Evolutionary conservation across 2,888 invertebrate species (phyloP).

Genomic region (Melieria omissa): DNA sequence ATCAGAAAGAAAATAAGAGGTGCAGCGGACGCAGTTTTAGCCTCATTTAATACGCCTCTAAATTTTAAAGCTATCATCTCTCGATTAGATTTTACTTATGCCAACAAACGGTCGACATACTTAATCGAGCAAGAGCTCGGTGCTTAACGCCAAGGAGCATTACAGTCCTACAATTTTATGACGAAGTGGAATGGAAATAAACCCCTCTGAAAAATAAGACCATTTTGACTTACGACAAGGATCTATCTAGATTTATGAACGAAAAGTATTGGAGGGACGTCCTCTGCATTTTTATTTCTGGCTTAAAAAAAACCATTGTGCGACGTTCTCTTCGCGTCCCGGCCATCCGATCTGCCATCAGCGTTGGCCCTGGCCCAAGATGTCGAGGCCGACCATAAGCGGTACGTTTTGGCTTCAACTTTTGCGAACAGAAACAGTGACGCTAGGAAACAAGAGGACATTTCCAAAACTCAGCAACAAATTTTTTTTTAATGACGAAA

Average conservation of each 20-base stretch:
- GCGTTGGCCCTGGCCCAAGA: too few relatives aligned
- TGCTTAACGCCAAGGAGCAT: slow-evolving; percentile 8
- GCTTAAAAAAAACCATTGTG: not conserved
- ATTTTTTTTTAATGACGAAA: too few relatives aligned
- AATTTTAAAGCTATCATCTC: slow-evolving; percentile 25
- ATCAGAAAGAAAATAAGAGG: slow-evolving; percentile 29
- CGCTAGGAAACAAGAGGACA: too few relatives aligned
- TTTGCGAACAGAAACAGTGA: too few relatives aligned
- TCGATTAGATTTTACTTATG: slow-evolving; percentile 14
- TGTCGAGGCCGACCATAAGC: too few relatives aligned
- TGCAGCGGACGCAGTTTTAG: slow-evolving; percentile 17
- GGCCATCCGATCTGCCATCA: too few relatives aligned
- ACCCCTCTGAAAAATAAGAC: slow-evolving; percentile 5
- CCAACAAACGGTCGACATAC: slow-evolving; percentile 6
- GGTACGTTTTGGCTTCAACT: too few relatives aligned
- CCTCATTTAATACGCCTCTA: slow-evolving; percentile 14
- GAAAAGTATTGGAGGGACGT: slow-evolving; percentile 23
- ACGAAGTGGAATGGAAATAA: slow-evolving; percentile 18
- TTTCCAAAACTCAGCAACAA: too few relatives aligned
- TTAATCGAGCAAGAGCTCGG: slow-evolving; percentile 12
- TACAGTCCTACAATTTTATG: slow-evolving; percentile 3
- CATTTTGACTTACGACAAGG: not conserved
- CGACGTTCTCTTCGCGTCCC: not conserved
- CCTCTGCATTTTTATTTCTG: slow-evolving; percentile 13
- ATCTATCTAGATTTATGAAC: slow-evolving; percentile 7